Evolutionary conservation across 2,113 vertebrate species (phyloP).

Genomic region (Hippolais icterina): DNA sequence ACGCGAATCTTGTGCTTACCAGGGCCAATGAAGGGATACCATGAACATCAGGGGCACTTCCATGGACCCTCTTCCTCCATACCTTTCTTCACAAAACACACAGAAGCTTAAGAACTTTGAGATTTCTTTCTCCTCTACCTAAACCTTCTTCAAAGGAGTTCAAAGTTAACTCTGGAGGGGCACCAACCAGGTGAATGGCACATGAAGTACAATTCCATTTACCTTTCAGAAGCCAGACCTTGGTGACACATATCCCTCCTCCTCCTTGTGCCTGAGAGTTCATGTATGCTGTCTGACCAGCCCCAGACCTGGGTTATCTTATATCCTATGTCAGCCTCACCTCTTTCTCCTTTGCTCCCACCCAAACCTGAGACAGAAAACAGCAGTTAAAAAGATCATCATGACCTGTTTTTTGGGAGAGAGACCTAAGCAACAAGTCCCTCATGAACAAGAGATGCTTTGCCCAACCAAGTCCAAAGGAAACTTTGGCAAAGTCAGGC

Average conservation of each 20-base stretch:
- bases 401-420: not conserved
- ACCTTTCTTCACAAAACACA: not conserved
- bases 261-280: not conserved
- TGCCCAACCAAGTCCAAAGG: not conserved
- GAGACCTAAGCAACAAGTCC: not conserved
- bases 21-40: not conserved
- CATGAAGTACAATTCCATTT: not conserved
- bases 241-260: not conserved
- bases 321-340: not conserved
- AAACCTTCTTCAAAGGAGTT: not conserved
- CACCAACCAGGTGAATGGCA: not conserved
- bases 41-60: not conserved
- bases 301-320: not conserved
- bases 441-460: not conserved
- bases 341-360: not conserved
- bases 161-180: not conserved
- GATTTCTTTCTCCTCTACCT: not conserved
- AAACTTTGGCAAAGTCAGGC: not conserved
- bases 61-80: not conserved
- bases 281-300: not conserved
- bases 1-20: not conserved
- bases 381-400: not conserved
- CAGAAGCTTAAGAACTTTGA: not conserved
- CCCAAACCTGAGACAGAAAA: not conserved
- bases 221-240: not conserved